Conservation (phyloP, 2,797 vertebrate species). For the Darevskia nairensis region DNA sequence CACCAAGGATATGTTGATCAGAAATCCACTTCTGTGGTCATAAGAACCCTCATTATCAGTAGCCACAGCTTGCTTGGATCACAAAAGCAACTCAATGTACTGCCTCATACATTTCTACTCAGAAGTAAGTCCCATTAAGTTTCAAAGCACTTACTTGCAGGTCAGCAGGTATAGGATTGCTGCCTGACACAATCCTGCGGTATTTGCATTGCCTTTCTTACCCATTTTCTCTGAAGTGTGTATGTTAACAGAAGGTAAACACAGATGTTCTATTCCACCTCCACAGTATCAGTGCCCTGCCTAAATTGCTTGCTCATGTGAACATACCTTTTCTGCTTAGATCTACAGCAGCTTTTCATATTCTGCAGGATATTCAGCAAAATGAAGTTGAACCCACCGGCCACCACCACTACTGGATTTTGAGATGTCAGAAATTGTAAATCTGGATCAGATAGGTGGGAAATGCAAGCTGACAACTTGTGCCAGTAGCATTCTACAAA, state of each 20-base stretch:
- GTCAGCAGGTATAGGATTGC: too few species aligned
- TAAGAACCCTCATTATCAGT: constrained; percentile 65
- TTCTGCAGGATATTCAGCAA: not conserved
- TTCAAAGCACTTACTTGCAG: too few species aligned
- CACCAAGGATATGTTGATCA: constrained; percentile 36
- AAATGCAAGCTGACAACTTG: too few species aligned
- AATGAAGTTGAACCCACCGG: not conserved
- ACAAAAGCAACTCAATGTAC: constrained; percentile 40
- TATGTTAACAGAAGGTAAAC: not conserved
- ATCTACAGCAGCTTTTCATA: not conserved
- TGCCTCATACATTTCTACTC: too few species aligned
- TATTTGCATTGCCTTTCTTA: constrained; percentile 36
- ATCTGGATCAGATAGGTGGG: too few species aligned
- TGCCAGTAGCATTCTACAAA: too few species aligned
- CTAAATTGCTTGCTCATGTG: constrained; percentile 4
- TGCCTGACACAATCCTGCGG: not conserved
- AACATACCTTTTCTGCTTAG: not conserved
- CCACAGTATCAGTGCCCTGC: not conserved
- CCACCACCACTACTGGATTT: not conserved
- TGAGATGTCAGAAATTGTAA: not conserved
- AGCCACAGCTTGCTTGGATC: constrained; percentile 44
- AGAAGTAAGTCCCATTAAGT: too few species aligned
- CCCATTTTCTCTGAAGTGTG: constrained; percentile 26
- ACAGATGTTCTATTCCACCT: not conserved
- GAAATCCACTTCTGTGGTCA: constrained; percentile 58